These are phyloP conservation scores for Eudyptes chrysolophus DNA, from an alignment of 2,113 vertebrate species.

Conservation along the genomic window DNA sequence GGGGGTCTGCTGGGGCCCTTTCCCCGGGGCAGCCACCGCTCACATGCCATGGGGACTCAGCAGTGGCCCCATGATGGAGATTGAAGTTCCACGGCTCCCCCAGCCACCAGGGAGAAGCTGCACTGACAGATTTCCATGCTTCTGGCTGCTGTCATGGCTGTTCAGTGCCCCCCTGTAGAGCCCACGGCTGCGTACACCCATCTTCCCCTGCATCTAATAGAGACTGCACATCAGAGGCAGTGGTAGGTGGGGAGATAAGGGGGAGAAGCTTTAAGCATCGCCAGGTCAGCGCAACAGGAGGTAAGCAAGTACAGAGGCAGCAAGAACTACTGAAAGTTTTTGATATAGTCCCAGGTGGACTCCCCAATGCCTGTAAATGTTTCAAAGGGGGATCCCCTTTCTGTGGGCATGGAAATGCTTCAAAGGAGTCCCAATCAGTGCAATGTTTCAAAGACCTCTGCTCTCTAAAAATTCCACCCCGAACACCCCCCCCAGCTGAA, in stretches of 20 bases:
- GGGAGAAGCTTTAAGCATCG: slow-evolving; percentile 27
- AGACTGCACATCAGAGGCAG: slow-evolving; percentile 8
- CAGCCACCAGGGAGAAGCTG: not conserved
- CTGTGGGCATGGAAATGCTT: slow-evolving; percentile 31
- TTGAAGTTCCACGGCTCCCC: not conserved
- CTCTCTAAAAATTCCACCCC: not conserved
- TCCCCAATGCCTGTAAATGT: slow-evolving; percentile 39
- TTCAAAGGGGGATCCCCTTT: slow-evolving; percentile 51
- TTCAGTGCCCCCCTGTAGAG: not conserved
- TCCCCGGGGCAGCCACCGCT: not conserved
- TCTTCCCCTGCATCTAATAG: not conserved
- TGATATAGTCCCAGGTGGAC: slow-evolving; percentile 34
- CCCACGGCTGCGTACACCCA: not conserved
- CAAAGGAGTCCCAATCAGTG: slow-evolving; percentile 36
- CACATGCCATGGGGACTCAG: accelerated
- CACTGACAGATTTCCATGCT: not conserved
- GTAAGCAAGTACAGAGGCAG: slow-evolving; percentile 35
- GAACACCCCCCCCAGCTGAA: not conserved
- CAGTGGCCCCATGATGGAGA: accelerated
- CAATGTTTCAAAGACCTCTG: slow-evolving; percentile 45
- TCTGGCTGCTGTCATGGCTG: not conserved
- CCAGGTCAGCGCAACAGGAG: slow-evolving; percentile 41
- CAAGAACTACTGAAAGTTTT: slow-evolving; percentile 36
- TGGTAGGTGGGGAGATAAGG: not conserved
- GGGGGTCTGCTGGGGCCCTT: not conserved